Conservation (phyloP, 2,113 vertebrate genomes). For the Psettodes erumei region DNA sequence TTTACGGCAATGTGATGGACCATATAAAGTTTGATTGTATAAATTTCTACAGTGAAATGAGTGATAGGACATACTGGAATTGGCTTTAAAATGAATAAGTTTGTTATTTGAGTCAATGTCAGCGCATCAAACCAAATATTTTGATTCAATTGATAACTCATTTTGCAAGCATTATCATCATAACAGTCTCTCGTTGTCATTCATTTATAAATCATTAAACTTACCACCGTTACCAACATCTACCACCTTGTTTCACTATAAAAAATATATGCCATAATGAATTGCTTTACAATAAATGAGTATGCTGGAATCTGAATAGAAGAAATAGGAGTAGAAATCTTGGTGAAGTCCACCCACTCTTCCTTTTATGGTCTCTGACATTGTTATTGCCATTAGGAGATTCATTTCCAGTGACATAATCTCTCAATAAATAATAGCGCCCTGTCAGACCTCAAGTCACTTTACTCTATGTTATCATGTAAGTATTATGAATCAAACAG, state of each 20-base stretch:
- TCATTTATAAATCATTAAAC: not conserved
- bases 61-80: too few relatives aligned
- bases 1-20: too few relatives aligned
- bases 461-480: too few relatives aligned
- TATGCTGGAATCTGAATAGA: constrained; percentile 5
- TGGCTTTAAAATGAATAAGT: not conserved
- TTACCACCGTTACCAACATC: not conserved
- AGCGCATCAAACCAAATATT: not conserved
- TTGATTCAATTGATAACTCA: not conserved
- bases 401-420: constrained; percentile 6
- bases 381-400: not conserved
- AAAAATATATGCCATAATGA: not conserved
- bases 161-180: not conserved
- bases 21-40: too few relatives aligned
- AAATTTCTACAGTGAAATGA: too few relatives aligned
- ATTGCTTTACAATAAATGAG: not conserved
- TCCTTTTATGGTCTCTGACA: constrained; percentile 4
- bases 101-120: not conserved
- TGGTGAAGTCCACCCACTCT: not conserved
- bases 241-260: too few relatives aligned
- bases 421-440: constrained; percentile 9
- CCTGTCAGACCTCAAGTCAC: not conserved
- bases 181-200: not conserved
- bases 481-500: not conserved
- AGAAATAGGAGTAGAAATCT: constrained; percentile 6